These are phyloP conservation scores for Melanotaenia pygmaea DNA, from an alignment of 2,797 vertebrate genomes.

Conservation along the genomic window DNA sequence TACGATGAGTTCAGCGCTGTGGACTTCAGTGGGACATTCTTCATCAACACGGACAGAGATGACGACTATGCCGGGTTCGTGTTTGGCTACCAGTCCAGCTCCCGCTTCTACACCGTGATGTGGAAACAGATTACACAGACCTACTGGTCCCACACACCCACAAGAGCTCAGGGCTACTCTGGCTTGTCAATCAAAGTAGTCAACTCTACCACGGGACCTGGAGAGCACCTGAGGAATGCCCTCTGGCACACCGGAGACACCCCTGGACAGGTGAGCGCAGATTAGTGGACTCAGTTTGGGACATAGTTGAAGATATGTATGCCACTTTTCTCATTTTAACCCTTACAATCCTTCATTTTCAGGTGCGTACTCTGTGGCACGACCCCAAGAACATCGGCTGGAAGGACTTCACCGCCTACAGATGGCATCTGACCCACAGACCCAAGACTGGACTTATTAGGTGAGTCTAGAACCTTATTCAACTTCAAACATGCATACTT, in stretches of 20 bases:
- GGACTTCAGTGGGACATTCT: conserved; percentile 99
- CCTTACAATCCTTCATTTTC: conserved; percentile 35
- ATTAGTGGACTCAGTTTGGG: neutral
- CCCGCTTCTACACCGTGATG: conserved; percentile 99
- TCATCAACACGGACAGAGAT: conserved; percentile 97
- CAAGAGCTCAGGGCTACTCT: conserved; percentile 96
- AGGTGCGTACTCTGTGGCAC: conserved; percentile 98
- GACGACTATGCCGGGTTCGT: conserved; percentile 99
- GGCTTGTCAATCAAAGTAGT: conserved; percentile 98
- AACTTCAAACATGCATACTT: conserved; percentile 1
- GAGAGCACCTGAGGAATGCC: conserved; percentile 97
- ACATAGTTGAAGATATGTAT: neutral
- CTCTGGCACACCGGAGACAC: conserved; percentile 99
- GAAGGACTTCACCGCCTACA: conserved; percentile 99
- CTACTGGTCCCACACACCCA: conserved; percentile 95
- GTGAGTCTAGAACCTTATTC: conserved; percentile 73
- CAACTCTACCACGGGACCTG: conserved; percentile 97
- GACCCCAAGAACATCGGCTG: conserved; percentile 98
- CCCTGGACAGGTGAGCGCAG: conserved; percentile 87
- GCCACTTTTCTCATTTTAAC: conserved; percentile 23
- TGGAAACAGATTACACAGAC: conserved; percentile 99
- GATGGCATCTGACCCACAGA: conserved; percentile 96
- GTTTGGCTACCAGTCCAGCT: conserved; percentile 98
- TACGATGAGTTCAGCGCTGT: conserved; percentile 98
- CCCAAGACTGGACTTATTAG: conserved; percentile 97